A percentile compares a stretch with the other conserved stretches of the same genome.
These are phyloP conservation scores for Tinamus major DNA, from an alignment of 2,797 vertebrate species.

Conservation along the genomic window DNA sequence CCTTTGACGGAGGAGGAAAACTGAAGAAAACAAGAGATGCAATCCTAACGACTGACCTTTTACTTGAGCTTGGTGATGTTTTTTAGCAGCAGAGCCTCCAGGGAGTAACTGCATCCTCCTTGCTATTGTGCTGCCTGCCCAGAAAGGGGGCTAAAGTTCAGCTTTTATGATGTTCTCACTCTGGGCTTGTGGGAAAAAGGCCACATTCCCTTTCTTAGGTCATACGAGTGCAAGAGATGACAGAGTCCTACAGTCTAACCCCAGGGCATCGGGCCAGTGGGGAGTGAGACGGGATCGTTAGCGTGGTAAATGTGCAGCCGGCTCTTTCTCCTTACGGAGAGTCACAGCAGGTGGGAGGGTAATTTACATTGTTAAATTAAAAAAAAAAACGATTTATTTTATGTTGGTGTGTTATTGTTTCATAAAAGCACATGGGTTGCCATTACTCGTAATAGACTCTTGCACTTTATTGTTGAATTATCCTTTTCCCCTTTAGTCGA, in stretches of 20 bases:
- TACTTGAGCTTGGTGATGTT: conserved; percentile 70
- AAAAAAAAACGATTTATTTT: conserved; percentile 62
- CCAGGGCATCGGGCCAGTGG: conserved; percentile 56
- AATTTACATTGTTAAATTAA: conserved; percentile 56
- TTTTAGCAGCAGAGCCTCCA: conserved; percentile 66
- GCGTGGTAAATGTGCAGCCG: conserved; percentile 37
- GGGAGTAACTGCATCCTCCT: conserved; percentile 76
- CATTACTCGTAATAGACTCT: conserved; percentile 27
- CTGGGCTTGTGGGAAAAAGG: conserved; percentile 73
- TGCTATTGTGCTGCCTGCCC: conserved; percentile 72
- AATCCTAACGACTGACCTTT: conserved; percentile 73
- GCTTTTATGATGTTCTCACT: conserved; percentile 77
- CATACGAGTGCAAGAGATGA: conserved; percentile 71
- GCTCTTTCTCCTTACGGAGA: conserved; percentile 43
- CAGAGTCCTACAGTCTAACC: conserved; percentile 64
- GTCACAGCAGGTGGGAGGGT: conserved; percentile 65
- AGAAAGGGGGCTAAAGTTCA: conserved; percentile 75
- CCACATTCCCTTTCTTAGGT: conserved; percentile 74
- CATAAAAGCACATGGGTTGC: conserved; percentile 19
- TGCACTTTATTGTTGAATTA: conserved; percentile 41
- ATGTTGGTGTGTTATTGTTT: conserved; percentile 62
- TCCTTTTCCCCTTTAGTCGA: conserved; percentile 31
- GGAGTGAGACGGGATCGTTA: conserved; percentile 35
- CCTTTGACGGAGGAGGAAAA: conserved; percentile 68
- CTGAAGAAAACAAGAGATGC: conserved; percentile 72